Conservation (phyloP, 2,113 vertebrate genomes). For the Paramisgurnus dabryanus region DNA sequence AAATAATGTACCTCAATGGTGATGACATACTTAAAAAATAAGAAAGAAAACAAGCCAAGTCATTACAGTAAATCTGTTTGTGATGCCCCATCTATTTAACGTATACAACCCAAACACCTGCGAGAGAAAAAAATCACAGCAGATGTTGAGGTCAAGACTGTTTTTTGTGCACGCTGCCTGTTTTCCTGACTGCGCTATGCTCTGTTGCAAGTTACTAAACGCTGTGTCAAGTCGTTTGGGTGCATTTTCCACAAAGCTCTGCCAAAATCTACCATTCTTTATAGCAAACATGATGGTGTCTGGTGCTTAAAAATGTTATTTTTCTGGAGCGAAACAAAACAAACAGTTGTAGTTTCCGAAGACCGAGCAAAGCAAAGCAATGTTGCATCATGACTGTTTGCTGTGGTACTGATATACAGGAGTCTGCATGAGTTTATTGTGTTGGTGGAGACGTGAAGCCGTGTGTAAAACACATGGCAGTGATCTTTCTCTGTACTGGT, state of each 20-base stretch:
- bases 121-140: conserved; percentile 46
- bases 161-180: conserved; percentile 55
- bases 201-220: conserved; percentile 70
- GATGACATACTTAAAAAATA: background rate
- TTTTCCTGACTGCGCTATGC: conserved; percentile 61
- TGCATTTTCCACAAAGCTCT: conserved; percentile 70
- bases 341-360: conserved; percentile 4
- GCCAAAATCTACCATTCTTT: conserved; percentile 61
- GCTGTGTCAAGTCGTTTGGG: conserved; percentile 58
- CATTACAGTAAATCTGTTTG: conserved; percentile 38
- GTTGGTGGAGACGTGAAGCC: conserved; percentile 9
- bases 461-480: conserved; percentile 27
- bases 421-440: background rate
- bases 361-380: background rate
- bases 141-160: conserved; percentile 35
- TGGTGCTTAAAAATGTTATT: conserved; percentile 45
- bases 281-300: conserved; percentile 55
- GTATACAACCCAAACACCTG: conserved; percentile 22
- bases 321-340: background rate
- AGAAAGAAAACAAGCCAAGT: conserved; percentile 39
- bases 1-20: background rate
- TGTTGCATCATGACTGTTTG: conserved; percentile 12
- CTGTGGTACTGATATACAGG: conserved; percentile 1
- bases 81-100: conserved; percentile 10
- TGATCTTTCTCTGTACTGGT: conserved; percentile 3